Evolutionary conservation across 2,797 vertebrate species (phyloP), one percentile per base, ranked within the genome.

Genomic region (Labeo calbasu): DNA sequence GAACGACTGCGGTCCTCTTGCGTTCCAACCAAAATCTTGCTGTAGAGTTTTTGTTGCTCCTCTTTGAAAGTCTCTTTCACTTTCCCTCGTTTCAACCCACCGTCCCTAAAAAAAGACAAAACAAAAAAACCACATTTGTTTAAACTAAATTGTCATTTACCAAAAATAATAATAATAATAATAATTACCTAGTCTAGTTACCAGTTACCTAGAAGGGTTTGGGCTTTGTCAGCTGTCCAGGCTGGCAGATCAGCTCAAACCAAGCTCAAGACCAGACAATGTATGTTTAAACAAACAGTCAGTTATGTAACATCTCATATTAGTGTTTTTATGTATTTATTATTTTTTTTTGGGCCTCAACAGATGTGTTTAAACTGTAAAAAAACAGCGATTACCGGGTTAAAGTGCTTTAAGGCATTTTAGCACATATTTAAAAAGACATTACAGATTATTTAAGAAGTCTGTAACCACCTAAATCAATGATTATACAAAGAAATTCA

Each of bases 31-130:
- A 97, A 92, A 91, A 96, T 95, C 89, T 96, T 97, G 92, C 96
- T 97, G 90, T 97, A 97, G 32, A 96, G 93, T 85, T 96, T 96
- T 93, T 97, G 96, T 79, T 97, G 96, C 87, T 97, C 96, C 86
- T 97, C 96, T 79, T 96, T 96, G 90, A 96, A 97, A 0, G 94
- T 90, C 0, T 96, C 95, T 83, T 97, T 97, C 88, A 97, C 96
- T 88, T 96, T 97, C 81, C 95, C 96, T 77, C 96, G 93, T 87
- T 97, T 97, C 43, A 97, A 87, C 14, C 96, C 96, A 1, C 96
- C 96, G 3, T 97, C 96, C 96, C 96, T 97, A 87, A n/a, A 53
- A 48, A 50, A 75, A 28, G 36, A 36, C 55, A 14, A 55, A 17
- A 36, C n/a, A 32, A 32, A 32, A 32, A 32, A 32, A 28, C 1